phyloP scores from a whole-genome alignment of 2,797 vertebrate genomes.

The Emydoidea blandingii region DNA sequence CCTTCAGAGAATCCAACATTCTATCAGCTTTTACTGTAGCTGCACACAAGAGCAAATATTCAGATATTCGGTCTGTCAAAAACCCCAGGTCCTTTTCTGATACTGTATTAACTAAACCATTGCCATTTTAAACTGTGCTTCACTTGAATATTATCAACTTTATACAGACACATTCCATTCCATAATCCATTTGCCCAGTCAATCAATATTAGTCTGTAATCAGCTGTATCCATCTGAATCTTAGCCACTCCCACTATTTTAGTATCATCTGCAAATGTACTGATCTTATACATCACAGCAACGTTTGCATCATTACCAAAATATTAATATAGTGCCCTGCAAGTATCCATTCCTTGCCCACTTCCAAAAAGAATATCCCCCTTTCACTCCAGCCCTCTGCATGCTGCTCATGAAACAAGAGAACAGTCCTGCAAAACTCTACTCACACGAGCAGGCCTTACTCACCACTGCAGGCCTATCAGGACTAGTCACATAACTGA shows the following conservation, averaged over 20 bases:
- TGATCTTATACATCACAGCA: not conserved
- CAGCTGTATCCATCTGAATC: constrained; percentile 29
- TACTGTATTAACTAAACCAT: constrained; percentile 50
- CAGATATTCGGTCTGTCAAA: constrained; percentile 45
- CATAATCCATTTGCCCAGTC: constrained; percentile 30
- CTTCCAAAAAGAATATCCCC: not conserved
- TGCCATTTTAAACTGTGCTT: constrained; percentile 63
- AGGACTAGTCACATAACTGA: not conserved
- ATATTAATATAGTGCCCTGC: not conserved
- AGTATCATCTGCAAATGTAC: not conserved
- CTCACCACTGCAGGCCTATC: constrained; percentile 1
- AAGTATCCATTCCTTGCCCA: not conserved
- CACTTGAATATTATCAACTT: constrained; percentile 46
- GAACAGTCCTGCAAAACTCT: not conserved
- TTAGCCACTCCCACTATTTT: constrained; percentile 7
- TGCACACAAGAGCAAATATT: constrained; percentile 52
- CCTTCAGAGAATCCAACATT: constrained; percentile 2
- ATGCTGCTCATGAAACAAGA: not conserved
- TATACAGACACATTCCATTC: constrained; percentile 17
- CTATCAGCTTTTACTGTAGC: constrained; percentile 62
- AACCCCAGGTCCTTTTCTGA: constrained; percentile 58
- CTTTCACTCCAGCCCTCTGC: not conserved
- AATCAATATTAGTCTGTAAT: not conserved
- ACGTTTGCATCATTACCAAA: constrained; percentile 17
- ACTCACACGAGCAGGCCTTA: not conserved